Base-by-base conservation (phyloP, 2,888 invertebrate genomes). In the Venustoraphidia nigricollis region DNA sequence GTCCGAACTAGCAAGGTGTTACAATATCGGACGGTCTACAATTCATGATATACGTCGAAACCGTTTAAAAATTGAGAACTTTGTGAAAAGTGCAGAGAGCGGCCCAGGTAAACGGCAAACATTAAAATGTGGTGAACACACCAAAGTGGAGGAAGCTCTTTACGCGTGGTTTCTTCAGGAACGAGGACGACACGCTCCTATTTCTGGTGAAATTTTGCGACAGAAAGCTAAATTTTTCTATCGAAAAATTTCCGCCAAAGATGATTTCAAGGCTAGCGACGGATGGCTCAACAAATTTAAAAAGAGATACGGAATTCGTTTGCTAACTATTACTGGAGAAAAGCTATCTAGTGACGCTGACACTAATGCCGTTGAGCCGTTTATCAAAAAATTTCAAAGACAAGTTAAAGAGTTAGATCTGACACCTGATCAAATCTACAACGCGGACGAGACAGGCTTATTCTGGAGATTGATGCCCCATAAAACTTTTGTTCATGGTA, bases 321-420 rank as follows among this genome's bases (percentile, higher is more conserved):
- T 45, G 27, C 27, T 50, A 35, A 38, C 43, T 35, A 44, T 50
- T 48, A 34, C 34, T 27, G 42, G 37, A 11, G 36, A 44, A 43
- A 47, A 48, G 45, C 41, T 48, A 49, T 50, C 46, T 46, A 49
- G 47, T 10, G 47, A 46, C 38, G 44, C 27, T 10, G 34, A 34
- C 27, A 27, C 27, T 6, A 27, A 27, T 48, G 49, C 50, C 13
- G 48, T 55, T 36, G 49, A 52, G 51, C 58, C 56, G 52, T 61
- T 59, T 55, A 52, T 55, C 44, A 46, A 54, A 51, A 49, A 52
- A 54, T 56, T 59, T 52, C 53, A 54, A 55, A 55, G 57, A 27
- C 49, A 45, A 41, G 45, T 45, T 34, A 38, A 51, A 27, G 45
- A 51, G 45, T 42, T 51, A 13, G 41, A 41, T 44, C 43, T 51